These are phyloP conservation scores for Austrolebias charrua DNA, from an alignment of 2,797 vertebrate genomes.

Conservation along the genomic window DNA sequence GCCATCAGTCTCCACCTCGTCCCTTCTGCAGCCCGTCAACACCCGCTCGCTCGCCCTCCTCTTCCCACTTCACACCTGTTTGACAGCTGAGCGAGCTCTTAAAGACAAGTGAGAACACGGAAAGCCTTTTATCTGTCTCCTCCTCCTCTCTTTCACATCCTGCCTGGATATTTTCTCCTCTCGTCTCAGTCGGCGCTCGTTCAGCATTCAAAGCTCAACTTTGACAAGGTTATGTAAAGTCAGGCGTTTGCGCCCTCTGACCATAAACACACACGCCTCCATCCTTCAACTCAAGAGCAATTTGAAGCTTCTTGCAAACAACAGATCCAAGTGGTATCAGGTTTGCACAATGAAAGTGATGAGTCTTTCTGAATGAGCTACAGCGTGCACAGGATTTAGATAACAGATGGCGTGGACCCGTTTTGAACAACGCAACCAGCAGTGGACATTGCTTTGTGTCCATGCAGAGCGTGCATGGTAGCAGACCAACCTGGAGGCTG, in stretches of 20 bases:
- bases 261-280: conserved; percentile 15
- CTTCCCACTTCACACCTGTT: conserved; percentile 60
- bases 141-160: conserved; percentile 32
- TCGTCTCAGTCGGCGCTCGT: conserved; percentile 6
- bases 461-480: conserved; percentile 29
- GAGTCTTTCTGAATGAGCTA: conserved; percentile 2
- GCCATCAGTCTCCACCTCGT: conserved; percentile 23
- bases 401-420: conserved; percentile 29
- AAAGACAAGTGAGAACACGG: conserved; percentile 77
- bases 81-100: conserved; percentile 57
- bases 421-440: conserved; percentile 44
- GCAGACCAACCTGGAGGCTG: conserved; percentile 29
- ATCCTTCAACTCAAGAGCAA: conserved; percentile 7
- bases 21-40: conserved; percentile 7
- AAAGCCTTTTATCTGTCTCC: conserved; percentile 81
- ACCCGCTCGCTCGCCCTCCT: conserved; percentile 19
- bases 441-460: conserved; percentile 22
- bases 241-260: conserved; percentile 24
- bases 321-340: conserved; percentile 21
- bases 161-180: conserved; percentile 27
- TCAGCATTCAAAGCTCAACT: conserved; percentile 33
- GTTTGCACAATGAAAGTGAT: conserved; percentile 24
- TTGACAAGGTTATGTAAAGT: conserved; percentile 59
- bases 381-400: conserved; percentile 20
- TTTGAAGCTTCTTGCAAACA: conserved; percentile 31